Conservation (phyloP, 2,797 vertebrate genomes). For the Amblyopsis hoosieri region DNA sequence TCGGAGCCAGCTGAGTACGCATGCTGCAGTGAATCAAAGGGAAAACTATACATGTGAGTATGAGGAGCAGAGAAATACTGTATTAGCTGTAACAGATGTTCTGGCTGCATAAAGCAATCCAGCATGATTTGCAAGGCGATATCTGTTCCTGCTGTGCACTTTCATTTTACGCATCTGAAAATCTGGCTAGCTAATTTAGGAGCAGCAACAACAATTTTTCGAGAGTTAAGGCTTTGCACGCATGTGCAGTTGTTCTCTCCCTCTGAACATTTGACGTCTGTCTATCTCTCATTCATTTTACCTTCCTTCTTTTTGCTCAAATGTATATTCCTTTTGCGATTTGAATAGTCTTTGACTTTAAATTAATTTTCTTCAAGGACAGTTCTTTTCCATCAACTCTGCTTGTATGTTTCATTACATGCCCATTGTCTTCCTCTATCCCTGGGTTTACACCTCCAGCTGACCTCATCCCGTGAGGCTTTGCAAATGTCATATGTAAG, state of each 20-base stretch:
- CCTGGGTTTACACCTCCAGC: too few species aligned
- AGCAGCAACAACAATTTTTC: not conserved
- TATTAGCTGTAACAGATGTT: conserved; percentile 5
- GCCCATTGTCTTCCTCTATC: not conserved
- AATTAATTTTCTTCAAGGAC: not conserved
- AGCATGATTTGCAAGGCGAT: not conserved
- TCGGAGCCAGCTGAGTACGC: not conserved
- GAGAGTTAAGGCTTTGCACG: not conserved
- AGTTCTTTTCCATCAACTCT: not conserved
- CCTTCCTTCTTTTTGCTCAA: too few species aligned
- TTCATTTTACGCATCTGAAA: not conserved
- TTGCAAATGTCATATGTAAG: too few species aligned
- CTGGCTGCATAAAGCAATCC: conserved; percentile 5
- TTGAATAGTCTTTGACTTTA: too few species aligned
- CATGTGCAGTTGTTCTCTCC: not conserved
- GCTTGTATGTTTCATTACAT: not conserved
- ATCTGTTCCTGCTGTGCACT: not conserved
- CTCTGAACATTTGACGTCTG: too few species aligned
- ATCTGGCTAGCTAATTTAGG: conserved; percentile 9
- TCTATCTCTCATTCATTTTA: too few species aligned
- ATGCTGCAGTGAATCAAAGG: not conserved
- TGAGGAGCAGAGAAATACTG: not conserved
- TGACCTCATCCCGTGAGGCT: conserved; percentile 4
- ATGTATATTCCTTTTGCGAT: too few species aligned
- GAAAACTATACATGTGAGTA: too few species aligned